Base-by-base conservation (phyloP, 2,113 vertebrate species). In the Trichomycterus rosablanca region DNA sequence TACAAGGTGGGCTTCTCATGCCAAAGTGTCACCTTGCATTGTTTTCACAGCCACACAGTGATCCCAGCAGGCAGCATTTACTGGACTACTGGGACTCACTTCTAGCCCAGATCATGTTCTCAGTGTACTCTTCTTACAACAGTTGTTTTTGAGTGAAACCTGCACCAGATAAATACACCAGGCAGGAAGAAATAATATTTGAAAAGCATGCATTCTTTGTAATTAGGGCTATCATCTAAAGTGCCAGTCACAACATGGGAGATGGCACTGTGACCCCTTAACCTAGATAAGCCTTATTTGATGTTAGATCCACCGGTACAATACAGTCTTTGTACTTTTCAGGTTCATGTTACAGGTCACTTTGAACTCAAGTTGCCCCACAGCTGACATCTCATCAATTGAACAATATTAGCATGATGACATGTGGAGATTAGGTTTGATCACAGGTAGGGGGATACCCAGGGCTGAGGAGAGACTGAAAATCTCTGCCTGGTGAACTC, bases 351-450 rank as follows among this genome's bases (percentile, higher is more conserved):
- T 75, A 73, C 73, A 52, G 64, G 67, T 59, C 39, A 70, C 76
- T 75, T 73, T 77, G 67, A 77, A 73, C 61, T 66, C 11, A 37
- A 63, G 60, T 65, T 34, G 23, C 53, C 64, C 70, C 49, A 58
- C 28, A 51, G 44, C 51, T 59, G 49, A 72, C 60, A 71, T 73
- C 37, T 68, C 68, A 74, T 71, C 71, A 67, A 64, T 67, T 70
- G 71, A 68, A 67, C 55, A 63, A 67, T 62, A 64, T 71, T 61
- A 49, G 61, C 60, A 71, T 68, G 64, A 71, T 71, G 73, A 71
- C 71, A 72, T 58, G 49, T 28, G 7, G 39, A 58, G 55, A 58
- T 65, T 59, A 69, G 64, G 46, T 63, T 71, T 59, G 49, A 26
- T 53, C 49, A 46, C 34, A 14, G 9, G 52, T 39, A 64, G 35